Base-by-base conservation (phyloP, 1,140 invertebrate genomes). In the Acromyrmex charruanus region DNA sequence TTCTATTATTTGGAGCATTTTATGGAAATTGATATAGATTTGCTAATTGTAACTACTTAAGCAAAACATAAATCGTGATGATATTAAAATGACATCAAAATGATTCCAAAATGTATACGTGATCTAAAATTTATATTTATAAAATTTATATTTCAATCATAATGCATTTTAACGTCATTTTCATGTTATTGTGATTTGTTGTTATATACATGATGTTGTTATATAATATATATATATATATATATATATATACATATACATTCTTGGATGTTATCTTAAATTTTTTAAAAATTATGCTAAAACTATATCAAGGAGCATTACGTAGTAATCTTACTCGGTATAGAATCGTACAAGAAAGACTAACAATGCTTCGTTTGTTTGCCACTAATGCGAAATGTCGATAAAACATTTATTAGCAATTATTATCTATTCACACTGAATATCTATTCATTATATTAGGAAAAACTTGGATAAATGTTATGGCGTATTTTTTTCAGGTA, bases 401-500 rank as follows among this genome's bases (percentile, higher is more conserved):
- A 51, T 16, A 51, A 51, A 16, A 51, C 49, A 16, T 51, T 51
- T 49, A 49, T 49, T 51, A 51, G 49, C 58, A 12, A 59, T 59
- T 59, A 59, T 21, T 59, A 12, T 12, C 1, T 61, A 12, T 28
- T 61, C 9, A 12, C 39, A 44, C 10, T 44, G 10, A 39, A 39
- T 28, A 61, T 61, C 14, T 63, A 2, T 28, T 14, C 25, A 16
- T 10, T 63, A 9, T 63, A 63, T 44, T 18, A 31, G 25, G 69
- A 16, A 44, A 44, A 10, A 12, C 2, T 44, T 12, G 2, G 9
- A 39, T 58, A 61, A 25, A 0, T 58, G 4, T 44, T 61, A 18
- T 51, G 12, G 53, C 10, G 31, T 77, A 28, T 74, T 61, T 51
- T 35, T 55, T 28, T 69, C 35, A 90, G 91, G 61, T 89, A 53